Evolutionary conservation across 2,888 invertebrate genomes (phyloP), one percentile per base, ranked within the genome.

Genomic region (Drosophila fulvimacula): DNA sequence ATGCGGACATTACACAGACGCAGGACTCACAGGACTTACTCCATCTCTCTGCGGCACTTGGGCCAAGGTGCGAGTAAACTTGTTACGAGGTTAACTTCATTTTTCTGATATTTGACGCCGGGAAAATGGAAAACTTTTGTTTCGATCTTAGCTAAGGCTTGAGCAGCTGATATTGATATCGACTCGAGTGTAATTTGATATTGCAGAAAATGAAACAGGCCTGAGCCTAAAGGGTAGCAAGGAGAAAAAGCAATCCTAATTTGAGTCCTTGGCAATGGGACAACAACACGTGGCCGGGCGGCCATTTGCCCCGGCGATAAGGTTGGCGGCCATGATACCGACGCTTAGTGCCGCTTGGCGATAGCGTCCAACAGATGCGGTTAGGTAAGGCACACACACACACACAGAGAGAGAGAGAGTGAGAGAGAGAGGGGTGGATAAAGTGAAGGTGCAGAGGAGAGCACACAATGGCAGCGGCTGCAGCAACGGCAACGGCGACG

Each of bases 1-100:
- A 53, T 81, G 81, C 80, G 85, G 75, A 78, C 79, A 67, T 73
- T 72, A 58, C 76, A 69, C 66, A 72, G 63, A 72, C 68, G 53
- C 73, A 30, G 60, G 53, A 66, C 36, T 53, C 57, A 53, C 38
- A 72, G 77, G 61, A 74, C 61, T 17, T 30, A 34, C 27, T 36
- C 36, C 19, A 7, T 34, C 51, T 32, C 42, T 48, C 24, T 3
- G 32, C n/a, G n/a, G 11, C 46, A 15, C 15, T 21, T 17, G 36
- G 24, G 19, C 3, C n/a, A 30, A 79, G 83, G 86, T 86, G 83
- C 64, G 34, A 73, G 69, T 52, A 64, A 74, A 81, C 75, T 83
- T 87, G 84, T 75, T 86, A 72, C 77, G 81, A 88, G 87, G 89
- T 81, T 86, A 80, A 83, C 81, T 83, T 81, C 57, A 89, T 81